phyloP scores from a whole-genome alignment of 2,113 vertebrate species.

The Strix aluco region DNA sequence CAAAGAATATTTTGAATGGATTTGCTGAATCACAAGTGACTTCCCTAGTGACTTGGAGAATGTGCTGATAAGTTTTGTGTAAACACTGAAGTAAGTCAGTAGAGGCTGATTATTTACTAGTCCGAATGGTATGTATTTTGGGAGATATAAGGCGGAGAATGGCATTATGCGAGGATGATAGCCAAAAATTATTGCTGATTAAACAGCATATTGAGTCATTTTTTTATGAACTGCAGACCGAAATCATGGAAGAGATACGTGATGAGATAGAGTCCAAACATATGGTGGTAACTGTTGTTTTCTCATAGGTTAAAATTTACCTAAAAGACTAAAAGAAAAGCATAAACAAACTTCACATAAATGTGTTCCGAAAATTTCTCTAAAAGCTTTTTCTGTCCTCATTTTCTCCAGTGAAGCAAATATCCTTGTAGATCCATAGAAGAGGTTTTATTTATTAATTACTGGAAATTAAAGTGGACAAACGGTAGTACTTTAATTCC shows the following conservation, averaged over 20 bases:
- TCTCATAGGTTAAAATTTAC: background rate
- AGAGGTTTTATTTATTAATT: background rate
- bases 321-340: background rate
- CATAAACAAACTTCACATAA: background rate
- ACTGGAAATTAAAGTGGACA: background rate
- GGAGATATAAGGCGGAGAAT: background rate
- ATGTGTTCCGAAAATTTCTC: background rate
- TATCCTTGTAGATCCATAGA: background rate
- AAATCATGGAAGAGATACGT: background rate
- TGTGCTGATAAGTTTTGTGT: background rate
- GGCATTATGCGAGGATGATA: background rate
- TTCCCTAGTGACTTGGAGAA: background rate
- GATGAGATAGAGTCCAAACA: background rate
- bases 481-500: background rate
- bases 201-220: background rate
- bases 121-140: background rate
- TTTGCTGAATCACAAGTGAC: background rate
- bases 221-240: background rate
- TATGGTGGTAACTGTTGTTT: background rate
- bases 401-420: background rate
- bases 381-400: background rate
- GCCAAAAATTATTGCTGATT: background rate
- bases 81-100: background rate
- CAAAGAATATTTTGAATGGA: background rate
- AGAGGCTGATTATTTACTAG: background rate